Conservation (phyloP, 2,888 invertebrate species). For the Cephus spinipes region DNA sequence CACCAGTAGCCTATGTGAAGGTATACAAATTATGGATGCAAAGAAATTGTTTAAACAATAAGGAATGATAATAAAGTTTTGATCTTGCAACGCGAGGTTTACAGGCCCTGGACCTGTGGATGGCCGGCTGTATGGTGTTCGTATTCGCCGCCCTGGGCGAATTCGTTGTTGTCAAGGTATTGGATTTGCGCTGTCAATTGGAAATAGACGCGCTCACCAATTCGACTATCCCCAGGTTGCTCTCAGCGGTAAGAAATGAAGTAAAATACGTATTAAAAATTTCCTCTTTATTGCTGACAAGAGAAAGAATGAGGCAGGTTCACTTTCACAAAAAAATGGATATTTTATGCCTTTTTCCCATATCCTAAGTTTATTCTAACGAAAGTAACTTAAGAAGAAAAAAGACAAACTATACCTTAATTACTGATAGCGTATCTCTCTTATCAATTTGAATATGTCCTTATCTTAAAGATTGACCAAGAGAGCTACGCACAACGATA, state of each 20-base stretch:
- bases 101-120: slow-evolving; percentile 87
- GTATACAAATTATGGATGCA: slow-evolving; percentile 64
- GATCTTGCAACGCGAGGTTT: slow-evolving; percentile 19
- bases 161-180: slow-evolving; percentile 85
- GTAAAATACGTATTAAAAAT: neutral
- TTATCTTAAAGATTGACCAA: neutral
- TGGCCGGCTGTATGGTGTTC: slow-evolving; percentile 90
- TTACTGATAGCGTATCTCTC: neutral
- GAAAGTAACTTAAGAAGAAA: neutral
- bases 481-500: neutral
- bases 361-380: neutral
- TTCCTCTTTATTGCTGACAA: neutral
- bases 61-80: neutral
- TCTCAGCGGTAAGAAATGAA: slow-evolving; percentile 36
- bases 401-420: neutral
- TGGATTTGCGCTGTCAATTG: slow-evolving; percentile 80
- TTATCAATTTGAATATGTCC: neutral
- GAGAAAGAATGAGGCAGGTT: neutral
- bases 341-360: neutral
- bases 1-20: slow-evolving; percentile 89
- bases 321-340: neutral
- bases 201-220: slow-evolving; percentile 40
- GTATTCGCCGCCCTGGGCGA: slow-evolving; percentile 87
- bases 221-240: neutral
- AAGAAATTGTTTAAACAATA: neutral